These are phyloP conservation scores for Caerostris extrusa DNA, from an alignment of 1,140 invertebrate genomes.

Conservation along the genomic window DNA sequence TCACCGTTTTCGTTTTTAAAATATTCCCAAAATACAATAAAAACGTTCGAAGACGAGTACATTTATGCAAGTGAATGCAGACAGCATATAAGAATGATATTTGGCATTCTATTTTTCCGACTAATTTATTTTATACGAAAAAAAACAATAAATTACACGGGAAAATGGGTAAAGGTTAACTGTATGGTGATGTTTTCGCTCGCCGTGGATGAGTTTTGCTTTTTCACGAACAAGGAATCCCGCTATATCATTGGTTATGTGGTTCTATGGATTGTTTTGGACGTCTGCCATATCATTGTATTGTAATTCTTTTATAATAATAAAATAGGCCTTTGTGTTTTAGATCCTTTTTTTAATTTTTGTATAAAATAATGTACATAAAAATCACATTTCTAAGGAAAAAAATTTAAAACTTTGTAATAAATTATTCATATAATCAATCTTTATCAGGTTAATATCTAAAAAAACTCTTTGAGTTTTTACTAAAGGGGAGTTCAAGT, in stretches of 20 bases:
- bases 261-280: not conserved
- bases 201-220: not conserved
- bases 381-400: too few relatives aligned
- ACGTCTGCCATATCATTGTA: not conserved
- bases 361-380: too few relatives aligned
- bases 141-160: slow-evolving; percentile 5
- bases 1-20: not conserved
- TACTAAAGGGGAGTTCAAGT: too few relatives aligned
- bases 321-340: too few relatives aligned
- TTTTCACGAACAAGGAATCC: not conserved
- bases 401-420: too few relatives aligned
- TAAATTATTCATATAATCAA: too few relatives aligned
- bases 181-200: not conserved
- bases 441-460: too few relatives aligned
- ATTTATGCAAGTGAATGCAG: not conserved
- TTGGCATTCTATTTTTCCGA: slow-evolving; percentile 44
- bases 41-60: not conserved
- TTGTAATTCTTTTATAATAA: too few relatives aligned
- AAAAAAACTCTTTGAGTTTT: too few relatives aligned
- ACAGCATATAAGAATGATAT: not conserved
- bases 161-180: not conserved
- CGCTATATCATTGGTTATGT: not conserved
- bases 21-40: not conserved
- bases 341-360: too few relatives aligned
- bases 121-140: slow-evolving; percentile 42